These are phyloP conservation scores for Tetragnatha versicolor DNA, from an alignment of 1,140 invertebrate genomes.

Conservation along the genomic window DNA sequence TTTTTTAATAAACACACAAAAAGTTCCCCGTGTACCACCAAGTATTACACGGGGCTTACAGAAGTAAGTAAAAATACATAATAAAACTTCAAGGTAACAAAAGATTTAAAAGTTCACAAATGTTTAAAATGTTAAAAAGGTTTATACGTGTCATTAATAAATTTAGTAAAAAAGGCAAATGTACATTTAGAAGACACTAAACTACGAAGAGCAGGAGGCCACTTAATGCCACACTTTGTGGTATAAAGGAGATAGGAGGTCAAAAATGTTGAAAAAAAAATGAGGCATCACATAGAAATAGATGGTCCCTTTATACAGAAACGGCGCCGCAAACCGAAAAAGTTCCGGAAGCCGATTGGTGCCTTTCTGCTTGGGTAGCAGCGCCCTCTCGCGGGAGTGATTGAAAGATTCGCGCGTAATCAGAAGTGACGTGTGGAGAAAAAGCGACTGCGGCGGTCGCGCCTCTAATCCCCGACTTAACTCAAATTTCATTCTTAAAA, in stretches of 20 bases:
- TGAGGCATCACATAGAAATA: background rate
- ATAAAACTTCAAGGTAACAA: no score
- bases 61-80: no score
- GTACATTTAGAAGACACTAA: background rate
- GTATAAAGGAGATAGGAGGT: background rate
- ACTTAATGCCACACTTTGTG: background rate
- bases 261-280: background rate
- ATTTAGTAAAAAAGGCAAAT: no score
- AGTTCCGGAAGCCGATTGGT: background rate
- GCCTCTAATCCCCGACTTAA: constrained; percentile 31
- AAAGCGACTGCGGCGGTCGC: constrained; percentile 34
- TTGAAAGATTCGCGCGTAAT: constrained; percentile 49
- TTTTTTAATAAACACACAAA: no score
- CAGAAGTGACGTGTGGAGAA: constrained; percentile 33
- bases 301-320: background rate
- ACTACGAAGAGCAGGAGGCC: background rate
- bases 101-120: no score
- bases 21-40: no score
- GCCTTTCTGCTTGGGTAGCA: constrained; percentile 9
- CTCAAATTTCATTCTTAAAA: constrained; percentile 33
- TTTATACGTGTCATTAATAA: no score
- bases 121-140: no score
- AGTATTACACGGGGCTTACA: no score
- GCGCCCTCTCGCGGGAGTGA: constrained; percentile 24
- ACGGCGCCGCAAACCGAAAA: background rate